Conservation (phyloP, 2,888 invertebrate genomes). For the Standfussiana lucernea region DNA sequence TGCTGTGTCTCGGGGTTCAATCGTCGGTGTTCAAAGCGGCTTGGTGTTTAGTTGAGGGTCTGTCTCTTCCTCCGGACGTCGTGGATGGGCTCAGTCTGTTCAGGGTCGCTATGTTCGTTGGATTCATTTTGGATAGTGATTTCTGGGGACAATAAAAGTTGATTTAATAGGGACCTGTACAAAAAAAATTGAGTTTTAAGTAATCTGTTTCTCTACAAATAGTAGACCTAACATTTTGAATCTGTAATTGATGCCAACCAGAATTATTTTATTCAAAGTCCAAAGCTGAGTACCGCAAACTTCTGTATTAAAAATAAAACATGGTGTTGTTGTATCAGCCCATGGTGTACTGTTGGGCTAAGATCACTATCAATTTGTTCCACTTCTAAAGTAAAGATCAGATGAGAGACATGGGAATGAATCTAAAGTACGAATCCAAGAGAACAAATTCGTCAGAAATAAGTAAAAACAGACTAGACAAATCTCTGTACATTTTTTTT, state of each 20-base stretch:
- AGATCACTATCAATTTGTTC: not conserved
- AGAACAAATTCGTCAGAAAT: not conserved
- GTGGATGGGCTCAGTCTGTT: constrained; percentile 75
- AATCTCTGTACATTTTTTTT: not conserved
- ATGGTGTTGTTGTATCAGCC: not conserved
- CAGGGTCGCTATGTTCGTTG: constrained; percentile 79
- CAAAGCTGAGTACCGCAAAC: not conserved
- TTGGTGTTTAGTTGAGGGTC: constrained; percentile 52
- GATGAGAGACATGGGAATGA: not conserved
- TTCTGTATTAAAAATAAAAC: not conserved
- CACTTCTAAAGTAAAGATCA: not conserved
- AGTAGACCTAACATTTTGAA: not conserved
- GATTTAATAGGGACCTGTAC: not conserved
- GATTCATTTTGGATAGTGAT: constrained; percentile 71
- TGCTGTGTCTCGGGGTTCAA: constrained; percentile 35
- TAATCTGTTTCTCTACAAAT: not conserved
- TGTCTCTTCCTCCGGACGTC: constrained; percentile 80
- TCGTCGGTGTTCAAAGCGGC: constrained; percentile 35
- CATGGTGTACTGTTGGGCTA: not conserved
- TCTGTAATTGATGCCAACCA: not conserved
- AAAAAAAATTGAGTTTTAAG: not conserved
- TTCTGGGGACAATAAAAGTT: constrained; percentile 70
- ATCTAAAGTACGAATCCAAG: not conserved
- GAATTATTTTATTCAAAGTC: not conserved
- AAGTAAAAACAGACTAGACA: not conserved